Percentiles rank a stretch among this genome's conserved stretches.
Conservation (phyloP, 2,888 invertebrate genomes). For the Hesperia comma region DNA sequence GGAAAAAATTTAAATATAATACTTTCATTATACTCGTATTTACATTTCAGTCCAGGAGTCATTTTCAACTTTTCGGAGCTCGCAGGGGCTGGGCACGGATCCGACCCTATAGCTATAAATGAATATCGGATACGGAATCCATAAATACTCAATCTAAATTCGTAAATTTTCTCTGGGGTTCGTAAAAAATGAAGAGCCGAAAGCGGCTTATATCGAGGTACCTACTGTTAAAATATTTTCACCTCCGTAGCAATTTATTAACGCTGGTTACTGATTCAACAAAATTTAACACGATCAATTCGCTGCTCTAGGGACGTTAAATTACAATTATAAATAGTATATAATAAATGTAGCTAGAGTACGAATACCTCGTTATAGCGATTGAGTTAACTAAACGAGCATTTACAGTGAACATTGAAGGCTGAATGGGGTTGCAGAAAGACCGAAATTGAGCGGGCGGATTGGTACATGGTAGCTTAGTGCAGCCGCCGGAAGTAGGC, state of each 20-base stretch:
- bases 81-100: constrained; percentile 55
- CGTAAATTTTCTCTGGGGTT: constrained; percentile 67
- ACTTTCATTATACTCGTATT: constrained; percentile 31
- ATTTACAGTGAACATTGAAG: constrained; percentile 54
- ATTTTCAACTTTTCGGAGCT: constrained; percentile 59
- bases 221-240: constrained; percentile 60
- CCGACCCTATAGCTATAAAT: constrained; percentile 59
- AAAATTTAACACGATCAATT: constrained; percentile 30
- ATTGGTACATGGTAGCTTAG: constrained; percentile 79
- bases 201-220: constrained; percentile 63
- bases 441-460: constrained; percentile 76
- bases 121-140: constrained; percentile 73
- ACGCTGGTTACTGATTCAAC: constrained; percentile 40
- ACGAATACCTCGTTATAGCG: constrained; percentile 35
- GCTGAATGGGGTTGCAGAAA: constrained; percentile 72
- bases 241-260: constrained; percentile 57
- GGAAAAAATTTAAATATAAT: constrained; percentile 37
- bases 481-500: constrained; percentile 82
- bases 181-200: constrained; percentile 69
- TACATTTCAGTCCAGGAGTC: constrained; percentile 46
- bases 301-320: constrained; percentile 16
- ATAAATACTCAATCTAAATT: constrained; percentile 78
- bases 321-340: constrained; percentile 31
- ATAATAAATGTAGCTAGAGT: constrained; percentile 44
- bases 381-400: constrained; percentile 57